Evolutionary conservation across 2,113 vertebrate species (phyloP).

Genomic region (Oncorhynchus gorbuscha): DNA sequence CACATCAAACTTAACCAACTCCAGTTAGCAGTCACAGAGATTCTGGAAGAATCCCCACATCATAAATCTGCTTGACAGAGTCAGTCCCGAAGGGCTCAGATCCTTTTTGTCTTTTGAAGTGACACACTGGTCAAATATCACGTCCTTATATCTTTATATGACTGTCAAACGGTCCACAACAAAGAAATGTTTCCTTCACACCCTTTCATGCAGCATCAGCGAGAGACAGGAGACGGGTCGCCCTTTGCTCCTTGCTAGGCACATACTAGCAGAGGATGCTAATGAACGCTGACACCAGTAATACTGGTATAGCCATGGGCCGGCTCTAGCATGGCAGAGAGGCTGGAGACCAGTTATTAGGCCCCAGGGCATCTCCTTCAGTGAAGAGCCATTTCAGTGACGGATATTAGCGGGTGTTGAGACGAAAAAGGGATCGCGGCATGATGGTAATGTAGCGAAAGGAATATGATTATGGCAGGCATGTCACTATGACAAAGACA

Average conservation of each 20-base stretch:
- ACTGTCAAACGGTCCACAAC: too few relatives aligned
- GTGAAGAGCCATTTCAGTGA: neutral
- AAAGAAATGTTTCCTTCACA: too few relatives aligned
- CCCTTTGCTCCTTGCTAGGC: too few relatives aligned
- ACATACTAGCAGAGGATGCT: neutral
- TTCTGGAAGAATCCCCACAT: neutral
- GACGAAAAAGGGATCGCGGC: too few relatives aligned
- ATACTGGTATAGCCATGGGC: slow-evolving; percentile 1
- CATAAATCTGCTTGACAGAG: neutral
- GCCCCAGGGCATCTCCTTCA: neutral
- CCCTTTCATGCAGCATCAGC: too few relatives aligned
- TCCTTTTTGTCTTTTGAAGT: neutral
- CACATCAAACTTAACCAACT: slow-evolving; percentile 33
- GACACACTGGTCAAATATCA: too few relatives aligned
- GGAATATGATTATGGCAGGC: too few relatives aligned
- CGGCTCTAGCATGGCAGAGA: neutral
- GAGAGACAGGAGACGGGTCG: too few relatives aligned
- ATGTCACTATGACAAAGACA: too few relatives aligned
- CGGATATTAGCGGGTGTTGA: neutral
- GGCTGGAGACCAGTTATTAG: neutral
- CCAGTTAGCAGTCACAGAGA: neutral
- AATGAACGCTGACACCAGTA: slow-evolving; percentile 20
- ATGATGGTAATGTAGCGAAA: too few relatives aligned
- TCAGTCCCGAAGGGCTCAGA: neutral
- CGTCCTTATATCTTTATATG: too few relatives aligned